Evolutionary conservation across 2,888 invertebrate species (phyloP).

Genomic region (Lepidocyrtinus sp.): DNA sequence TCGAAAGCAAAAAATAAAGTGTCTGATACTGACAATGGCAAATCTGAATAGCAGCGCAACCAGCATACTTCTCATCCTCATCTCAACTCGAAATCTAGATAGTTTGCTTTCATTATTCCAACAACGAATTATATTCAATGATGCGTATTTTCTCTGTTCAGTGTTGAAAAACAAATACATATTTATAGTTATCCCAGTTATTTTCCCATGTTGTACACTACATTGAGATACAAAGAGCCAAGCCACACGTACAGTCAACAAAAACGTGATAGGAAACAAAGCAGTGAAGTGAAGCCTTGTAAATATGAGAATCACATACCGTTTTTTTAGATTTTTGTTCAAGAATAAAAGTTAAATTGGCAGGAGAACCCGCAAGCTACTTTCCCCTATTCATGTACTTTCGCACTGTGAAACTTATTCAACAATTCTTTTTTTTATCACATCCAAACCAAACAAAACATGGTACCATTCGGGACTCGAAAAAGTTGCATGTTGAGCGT

Average conservation of each 20-base stretch:
- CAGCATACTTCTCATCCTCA: too few species aligned
- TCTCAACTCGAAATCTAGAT: too few species aligned
- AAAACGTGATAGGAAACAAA: background rate
- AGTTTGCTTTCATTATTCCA: too few species aligned
- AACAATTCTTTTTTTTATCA: background rate
- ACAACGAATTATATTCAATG: background rate
- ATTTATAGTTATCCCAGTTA: constrained; percentile 3
- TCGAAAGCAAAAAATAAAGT: too few species aligned
- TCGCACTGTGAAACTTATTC: background rate
- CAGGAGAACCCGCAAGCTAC: background rate
- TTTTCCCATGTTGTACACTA: background rate
- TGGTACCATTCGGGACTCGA: background rate
- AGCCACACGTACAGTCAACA: background rate
- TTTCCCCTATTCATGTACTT: background rate
- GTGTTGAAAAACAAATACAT: background rate
- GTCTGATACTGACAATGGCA: too few species aligned
- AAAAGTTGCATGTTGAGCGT: background rate
- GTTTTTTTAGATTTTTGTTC: background rate
- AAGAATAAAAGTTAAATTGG: constrained; percentile 11
- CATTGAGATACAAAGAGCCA: too few species aligned
- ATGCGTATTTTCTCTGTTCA: background rate
- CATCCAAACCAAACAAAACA: background rate
- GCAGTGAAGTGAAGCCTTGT: background rate
- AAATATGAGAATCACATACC: background rate
- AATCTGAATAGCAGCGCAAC: too few species aligned